Evolutionary conservation across 2,113 vertebrate genomes (phyloP), one percentile per base, ranked within the genome.

Genomic region (Lagopus muta): DNA sequence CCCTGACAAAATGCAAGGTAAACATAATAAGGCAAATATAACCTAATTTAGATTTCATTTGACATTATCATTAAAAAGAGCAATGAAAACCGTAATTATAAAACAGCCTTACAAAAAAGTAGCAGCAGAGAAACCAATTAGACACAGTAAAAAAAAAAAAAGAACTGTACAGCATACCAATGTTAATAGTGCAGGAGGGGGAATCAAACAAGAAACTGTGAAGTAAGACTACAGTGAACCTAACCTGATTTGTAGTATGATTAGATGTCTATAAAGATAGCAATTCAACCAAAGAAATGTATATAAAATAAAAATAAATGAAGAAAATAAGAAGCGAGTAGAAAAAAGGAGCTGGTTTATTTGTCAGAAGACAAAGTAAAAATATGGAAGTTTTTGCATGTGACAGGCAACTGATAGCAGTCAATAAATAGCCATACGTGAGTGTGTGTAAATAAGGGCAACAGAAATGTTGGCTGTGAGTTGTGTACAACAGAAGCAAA

Each of bases 1-100:
- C 43, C n/a, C 61, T 73, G 17, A 60, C 21, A 75, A 79, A 92
- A 87, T 58, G 18, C 36, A 76, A 62, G 17, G 45, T 61, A 93
- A 82, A 79, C 16, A 54, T 28, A 57, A 60, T 65, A 89, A 92
- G 21, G 42, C 34, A 92, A 87, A 71, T 20, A 77, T 47, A 93
- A 80, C 5, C 48, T 66, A 73, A 24, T 54, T 73, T 36, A 50
- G 38, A 12, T 69, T 89, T n/a, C 67, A 85, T 89, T 95, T 75
- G 66, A 85, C 2, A 2, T 45, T 54, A 62, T 67, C 40, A 79
- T 92, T 87, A 66, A 55, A 72, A 43, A 87, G 3, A 79, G 18
- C 16, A 89, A 84, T 77, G 32, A 75, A 93, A 92, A 36, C 11
- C 7, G 11, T 38, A 76, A 57, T 1, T 4, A 30, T 72, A 65